Evolutionary conservation across 2,888 invertebrate species (phyloP).

Genomic region (Epicampocera succincta): DNA sequence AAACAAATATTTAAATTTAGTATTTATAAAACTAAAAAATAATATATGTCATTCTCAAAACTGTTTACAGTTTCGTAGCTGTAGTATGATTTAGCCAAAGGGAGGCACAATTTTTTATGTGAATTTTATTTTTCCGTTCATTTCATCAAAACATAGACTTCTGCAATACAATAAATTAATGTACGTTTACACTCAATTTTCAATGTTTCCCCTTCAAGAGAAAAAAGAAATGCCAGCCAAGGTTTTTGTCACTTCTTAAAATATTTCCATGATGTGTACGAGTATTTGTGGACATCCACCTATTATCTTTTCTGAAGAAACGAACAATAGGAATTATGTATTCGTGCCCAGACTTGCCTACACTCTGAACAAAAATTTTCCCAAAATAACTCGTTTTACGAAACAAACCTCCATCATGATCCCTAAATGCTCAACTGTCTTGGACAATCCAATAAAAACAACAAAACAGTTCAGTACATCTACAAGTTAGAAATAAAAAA

Average conservation of each 20-base stretch:
- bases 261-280: not conserved
- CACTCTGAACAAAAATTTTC: constrained; percentile 11
- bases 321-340: constrained; percentile 23
- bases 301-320: constrained; percentile 19
- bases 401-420: constrained; percentile 40
- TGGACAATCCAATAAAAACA: constrained; percentile 11
- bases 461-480: constrained; percentile 6
- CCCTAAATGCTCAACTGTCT: constrained; percentile 24
- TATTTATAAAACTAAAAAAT: no score
- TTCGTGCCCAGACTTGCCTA: constrained; percentile 21
- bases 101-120: no score
- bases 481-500: constrained; percentile 1
- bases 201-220: no score
- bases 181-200: no score
- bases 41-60: no score
- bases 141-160: no score
- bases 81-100: no score
- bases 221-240: constrained; percentile 43
- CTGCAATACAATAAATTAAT: no score
- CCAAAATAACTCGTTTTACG: constrained; percentile 21
- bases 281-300: not conserved
- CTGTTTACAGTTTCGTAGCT: no score
- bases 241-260: constrained; percentile 34
- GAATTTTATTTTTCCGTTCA: no score
- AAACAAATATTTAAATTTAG: no score